These are phyloP conservation scores for Crotalus helleri DNA, from an alignment of 2,113 vertebrate species.

Conservation along the genomic window DNA sequence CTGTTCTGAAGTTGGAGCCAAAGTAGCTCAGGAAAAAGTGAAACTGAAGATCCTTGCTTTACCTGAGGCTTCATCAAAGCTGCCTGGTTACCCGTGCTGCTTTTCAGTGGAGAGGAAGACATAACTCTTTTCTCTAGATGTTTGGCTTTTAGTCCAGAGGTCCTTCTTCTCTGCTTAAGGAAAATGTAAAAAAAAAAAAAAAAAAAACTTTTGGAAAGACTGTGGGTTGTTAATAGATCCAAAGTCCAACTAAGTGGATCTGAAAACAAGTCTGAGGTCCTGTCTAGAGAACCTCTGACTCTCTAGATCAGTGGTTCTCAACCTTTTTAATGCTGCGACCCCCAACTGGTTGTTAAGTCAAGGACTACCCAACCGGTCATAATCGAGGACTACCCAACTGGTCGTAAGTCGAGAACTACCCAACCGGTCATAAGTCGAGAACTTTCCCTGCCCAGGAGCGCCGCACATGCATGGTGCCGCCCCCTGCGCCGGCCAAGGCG, in stretches of 20 bases:
- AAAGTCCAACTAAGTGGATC: not conserved
- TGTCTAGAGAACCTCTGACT: not conserved
- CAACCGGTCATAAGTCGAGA: too few relatives aligned
- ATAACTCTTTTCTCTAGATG: not conserved
- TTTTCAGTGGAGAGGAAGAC: not conserved
- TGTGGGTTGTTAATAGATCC: not conserved
- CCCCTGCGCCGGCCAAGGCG: too few relatives aligned
- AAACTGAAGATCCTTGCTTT: not conserved
- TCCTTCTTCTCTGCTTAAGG: not conserved
- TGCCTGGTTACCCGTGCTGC: not conserved
- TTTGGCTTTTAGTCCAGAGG: not conserved
- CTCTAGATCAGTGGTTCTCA: too few relatives aligned
- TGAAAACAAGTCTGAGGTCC: not conserved
- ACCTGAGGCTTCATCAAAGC: not conserved
- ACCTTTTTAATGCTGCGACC: too few relatives aligned
- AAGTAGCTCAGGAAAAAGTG: not conserved
- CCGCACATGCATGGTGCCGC: too few relatives aligned
- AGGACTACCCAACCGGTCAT: too few relatives aligned
- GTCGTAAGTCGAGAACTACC: too few relatives aligned
- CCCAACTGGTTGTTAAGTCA: too few relatives aligned
- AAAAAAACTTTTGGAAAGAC: not conserved
- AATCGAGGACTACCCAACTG: too few relatives aligned
- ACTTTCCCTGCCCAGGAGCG: too few relatives aligned
- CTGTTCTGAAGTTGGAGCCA: not conserved
- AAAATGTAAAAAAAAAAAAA: not conserved